Evolutionary conservation across 2,888 invertebrate species (phyloP).

Genomic region (Leptarthrus brevirostris): DNA sequence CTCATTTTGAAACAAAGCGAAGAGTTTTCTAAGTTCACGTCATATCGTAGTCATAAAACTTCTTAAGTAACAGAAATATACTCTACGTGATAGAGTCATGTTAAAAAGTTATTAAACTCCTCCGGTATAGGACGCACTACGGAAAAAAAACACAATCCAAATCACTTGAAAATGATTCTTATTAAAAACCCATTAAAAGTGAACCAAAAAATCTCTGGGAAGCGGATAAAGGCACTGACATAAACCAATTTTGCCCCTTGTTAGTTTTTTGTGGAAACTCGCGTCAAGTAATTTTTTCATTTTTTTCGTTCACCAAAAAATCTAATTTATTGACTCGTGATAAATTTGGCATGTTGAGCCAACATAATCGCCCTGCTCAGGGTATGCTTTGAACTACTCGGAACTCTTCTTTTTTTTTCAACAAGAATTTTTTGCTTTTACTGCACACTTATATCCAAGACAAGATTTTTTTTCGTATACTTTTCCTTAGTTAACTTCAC

Average conservation of each 20-base stretch:
- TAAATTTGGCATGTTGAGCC: constrained; percentile 50
- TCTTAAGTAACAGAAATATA: not conserved
- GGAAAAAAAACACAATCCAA: constrained; percentile 10
- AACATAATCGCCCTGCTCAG: constrained; percentile 42
- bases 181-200: constrained; percentile 36
- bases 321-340: constrained; percentile 47
- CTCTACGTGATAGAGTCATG: not conserved
- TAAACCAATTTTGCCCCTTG: constrained; percentile 19
- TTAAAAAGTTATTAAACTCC: constrained; percentile 1
- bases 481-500: constrained; percentile 14
- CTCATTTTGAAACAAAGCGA: constrained; percentile 60
- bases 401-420: constrained; percentile 5
- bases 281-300: constrained; percentile 41
- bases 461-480: not conserved
- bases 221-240: not conserved
- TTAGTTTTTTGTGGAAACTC: constrained; percentile 40
- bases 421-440: not conserved
- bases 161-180: not conserved
- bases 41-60: constrained; percentile 32
- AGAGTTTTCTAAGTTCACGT: constrained; percentile 27
- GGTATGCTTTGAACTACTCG: not conserved
- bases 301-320: constrained; percentile 24
- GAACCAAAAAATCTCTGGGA: not conserved
- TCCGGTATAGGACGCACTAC: not conserved
- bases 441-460: constrained; percentile 3